Base-by-base conservation (phyloP, 2,113 vertebrate genomes). In the Sapayoa aenigma region DNA sequence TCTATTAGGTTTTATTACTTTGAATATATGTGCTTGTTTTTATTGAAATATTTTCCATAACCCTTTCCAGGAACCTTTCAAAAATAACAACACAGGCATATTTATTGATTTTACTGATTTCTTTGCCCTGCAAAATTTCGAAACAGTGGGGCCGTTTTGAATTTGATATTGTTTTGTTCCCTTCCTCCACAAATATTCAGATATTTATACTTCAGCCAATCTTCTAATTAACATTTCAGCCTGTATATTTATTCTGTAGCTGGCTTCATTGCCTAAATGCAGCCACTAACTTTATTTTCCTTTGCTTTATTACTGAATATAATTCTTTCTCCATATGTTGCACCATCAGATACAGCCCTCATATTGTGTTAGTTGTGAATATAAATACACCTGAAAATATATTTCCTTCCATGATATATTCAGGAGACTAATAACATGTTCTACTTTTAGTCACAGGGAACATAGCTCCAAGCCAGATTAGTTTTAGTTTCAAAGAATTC, bases 351-450 rank as follows among this genome's bases (percentile, higher is more conserved):
- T 87, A 53, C 25, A 94, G 49, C 15, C 44, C 49, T 90, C n/a
- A 58, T 78, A 93, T 67, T 84, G 37, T 80, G 31, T 68, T 72
- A 41, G 35, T 14, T 92, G 68, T 66, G 88, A 94, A 84, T 33
- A 93, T 59, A 84, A 82, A 94, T 30, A 68, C n/a, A 62, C 52
- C 65, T 72, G 71, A 78, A 97, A 94, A 81, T 41, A 39, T 13
- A 87, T 35, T 84, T 65, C 90, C 37, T 62, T 76, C 85, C 41
- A 66, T 14, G 5, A 23, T 41, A 81, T 5, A 11, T 78, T 93
- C 33, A 76, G 69, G 44, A 75, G 58, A 84, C 41, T 89, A 92
- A 92, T 50, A 92, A 28, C 1, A 2, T 42, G n/a, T 37, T 74
- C 75, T 88, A 24, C 77, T 91, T 84, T 79, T 84, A 93, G 83